phyloP scores from a whole-genome alignment of 2,888 invertebrate species.

The Chrysina gloriosa region DNA sequence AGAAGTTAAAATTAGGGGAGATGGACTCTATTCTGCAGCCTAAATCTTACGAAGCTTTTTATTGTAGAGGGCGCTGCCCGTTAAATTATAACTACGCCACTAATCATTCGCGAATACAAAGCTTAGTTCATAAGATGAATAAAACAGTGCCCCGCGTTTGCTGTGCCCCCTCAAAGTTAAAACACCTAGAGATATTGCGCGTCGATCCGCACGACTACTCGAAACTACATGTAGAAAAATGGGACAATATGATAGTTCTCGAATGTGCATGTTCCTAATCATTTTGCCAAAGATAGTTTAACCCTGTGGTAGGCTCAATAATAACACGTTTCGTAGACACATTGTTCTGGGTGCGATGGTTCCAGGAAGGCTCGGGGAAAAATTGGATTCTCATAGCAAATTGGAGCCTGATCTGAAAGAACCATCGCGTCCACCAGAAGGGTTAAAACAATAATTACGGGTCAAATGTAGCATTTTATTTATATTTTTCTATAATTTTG shows the following conservation, averaged over 20 bases:
- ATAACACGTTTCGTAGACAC: neutral
- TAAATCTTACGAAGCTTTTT: slow-evolving; percentile 77
- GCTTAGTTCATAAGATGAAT: slow-evolving; percentile 72
- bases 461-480: slow-evolving; percentile 58
- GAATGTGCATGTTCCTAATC: slow-evolving; percentile 78
- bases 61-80: slow-evolving; percentile 77
- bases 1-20: slow-evolving; percentile 68
- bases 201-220: slow-evolving; percentile 72
- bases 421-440: slow-evolving; percentile 26
- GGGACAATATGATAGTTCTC: slow-evolving; percentile 77
- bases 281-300: slow-evolving; percentile 49
- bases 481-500: slow-evolving; percentile 49
- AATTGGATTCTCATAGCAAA: neutral
- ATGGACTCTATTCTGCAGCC: slow-evolving; percentile 72
- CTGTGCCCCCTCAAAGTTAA: slow-evolving; percentile 76
- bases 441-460: slow-evolving; percentile 51
- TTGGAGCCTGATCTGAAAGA: neutral
- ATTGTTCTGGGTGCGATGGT: neutral
- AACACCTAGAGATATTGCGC: slow-evolving; percentile 74
- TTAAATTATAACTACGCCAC: slow-evolving; percentile 76
- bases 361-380: neutral
- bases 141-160: slow-evolving; percentile 69
- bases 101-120: slow-evolving; percentile 78
- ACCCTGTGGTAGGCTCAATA: too few relatives aligned
- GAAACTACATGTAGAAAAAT: slow-evolving; percentile 74